These are phyloP conservation scores for Hylaeus volcanicus DNA, from an alignment of 1,140 invertebrate genomes.

Conservation along the genomic window DNA sequence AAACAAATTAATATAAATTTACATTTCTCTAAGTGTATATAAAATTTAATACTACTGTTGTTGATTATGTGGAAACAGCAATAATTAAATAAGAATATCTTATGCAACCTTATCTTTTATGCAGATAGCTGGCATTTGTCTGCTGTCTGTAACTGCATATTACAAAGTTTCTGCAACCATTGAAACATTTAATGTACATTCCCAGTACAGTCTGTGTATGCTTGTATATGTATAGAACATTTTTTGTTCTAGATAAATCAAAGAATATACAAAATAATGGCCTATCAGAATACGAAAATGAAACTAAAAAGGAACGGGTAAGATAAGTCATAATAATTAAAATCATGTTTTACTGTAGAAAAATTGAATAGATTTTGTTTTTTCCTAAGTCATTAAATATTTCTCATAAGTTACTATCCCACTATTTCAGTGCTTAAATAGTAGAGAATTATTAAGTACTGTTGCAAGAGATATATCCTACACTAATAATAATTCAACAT, in stretches of 20 bases:
- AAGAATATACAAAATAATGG: slow-evolving; percentile 53
- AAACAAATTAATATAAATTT: not conserved
- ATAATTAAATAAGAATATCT: slow-evolving; percentile 30
- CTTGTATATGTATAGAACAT: not conserved
- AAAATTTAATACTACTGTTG: slow-evolving; percentile 20
- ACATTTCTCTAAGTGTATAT: slow-evolving; percentile 1
- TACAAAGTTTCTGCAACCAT: slow-evolving; percentile 3
- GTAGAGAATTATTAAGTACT: slow-evolving; percentile 72
- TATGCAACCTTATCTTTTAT: slow-evolving; percentile 22
- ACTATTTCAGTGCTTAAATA: slow-evolving; percentile 76
- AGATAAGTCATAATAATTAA: slow-evolving; percentile 31
- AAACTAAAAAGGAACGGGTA: slow-evolving; percentile 52
- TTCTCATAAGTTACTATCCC: not conserved
- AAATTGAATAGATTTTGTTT: slow-evolving; percentile 1
- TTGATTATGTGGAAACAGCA: slow-evolving; percentile 4
- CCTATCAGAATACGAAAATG: slow-evolving; percentile 50
- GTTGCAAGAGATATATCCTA: slow-evolving; percentile 68
- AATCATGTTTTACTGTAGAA: not conserved
- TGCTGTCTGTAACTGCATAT: slow-evolving; percentile 8
- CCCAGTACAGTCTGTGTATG: not conserved
- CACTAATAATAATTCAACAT: slow-evolving; percentile 66
- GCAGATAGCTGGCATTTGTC: slow-evolving; percentile 16
- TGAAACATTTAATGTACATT: not conserved
- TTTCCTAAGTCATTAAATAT: slow-evolving; percentile 1
- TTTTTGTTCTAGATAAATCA: slow-evolving; percentile 42